These are phyloP conservation scores for Parnassius glacialis DNA, from an alignment of 2,888 invertebrate species.

Conservation along the genomic window DNA sequence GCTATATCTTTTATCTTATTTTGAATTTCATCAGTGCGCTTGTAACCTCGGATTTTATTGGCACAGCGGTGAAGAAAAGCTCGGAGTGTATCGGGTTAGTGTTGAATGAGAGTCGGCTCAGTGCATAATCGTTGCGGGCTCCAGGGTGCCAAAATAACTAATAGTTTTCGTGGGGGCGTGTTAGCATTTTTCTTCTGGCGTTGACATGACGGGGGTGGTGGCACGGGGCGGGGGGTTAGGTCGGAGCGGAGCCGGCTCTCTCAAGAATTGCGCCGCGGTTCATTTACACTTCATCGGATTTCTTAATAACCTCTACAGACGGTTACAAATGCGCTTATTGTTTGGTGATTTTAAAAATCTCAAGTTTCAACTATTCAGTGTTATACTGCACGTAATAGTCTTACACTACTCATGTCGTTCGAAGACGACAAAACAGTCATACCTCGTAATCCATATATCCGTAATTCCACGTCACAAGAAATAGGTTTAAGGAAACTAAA, in stretches of 20 bases:
- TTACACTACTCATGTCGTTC: too few species aligned
- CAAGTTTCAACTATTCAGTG: background rate
- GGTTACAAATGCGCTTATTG: conserved; percentile 28
- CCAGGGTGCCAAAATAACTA: conserved; percentile 80
- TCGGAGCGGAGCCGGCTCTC: conserved; percentile 48
- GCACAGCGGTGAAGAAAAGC: conserved; percentile 8
- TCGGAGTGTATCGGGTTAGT: conserved; percentile 23
- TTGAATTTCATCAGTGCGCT: conserved; percentile 72
- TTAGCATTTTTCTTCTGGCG: conserved; percentile 81
- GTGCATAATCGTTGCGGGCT: conserved; percentile 67
- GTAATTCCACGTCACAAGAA: too few species aligned
- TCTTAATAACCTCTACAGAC: conserved; percentile 58
- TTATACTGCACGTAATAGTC: background rate
- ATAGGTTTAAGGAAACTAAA: too few species aligned
- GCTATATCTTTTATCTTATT: conserved; percentile 74
- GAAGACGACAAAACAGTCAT: too few species aligned
- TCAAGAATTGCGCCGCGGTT: conserved; percentile 71
- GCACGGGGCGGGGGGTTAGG: conserved; percentile 31
- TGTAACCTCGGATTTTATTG: conserved; percentile 60
- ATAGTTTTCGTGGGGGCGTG: conserved; percentile 81
- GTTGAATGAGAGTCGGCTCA: conserved; percentile 38
- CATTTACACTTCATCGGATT: conserved; percentile 78
- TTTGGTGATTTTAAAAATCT: conserved; percentile 20
- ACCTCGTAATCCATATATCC: too few species aligned
- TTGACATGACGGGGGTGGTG: conserved; percentile 61